A percentile compares a stretch with the other conserved stretches of the same genome.
Conservation (phyloP, 2,113 vertebrate genomes). For the Apeltes quadracus region DNA sequence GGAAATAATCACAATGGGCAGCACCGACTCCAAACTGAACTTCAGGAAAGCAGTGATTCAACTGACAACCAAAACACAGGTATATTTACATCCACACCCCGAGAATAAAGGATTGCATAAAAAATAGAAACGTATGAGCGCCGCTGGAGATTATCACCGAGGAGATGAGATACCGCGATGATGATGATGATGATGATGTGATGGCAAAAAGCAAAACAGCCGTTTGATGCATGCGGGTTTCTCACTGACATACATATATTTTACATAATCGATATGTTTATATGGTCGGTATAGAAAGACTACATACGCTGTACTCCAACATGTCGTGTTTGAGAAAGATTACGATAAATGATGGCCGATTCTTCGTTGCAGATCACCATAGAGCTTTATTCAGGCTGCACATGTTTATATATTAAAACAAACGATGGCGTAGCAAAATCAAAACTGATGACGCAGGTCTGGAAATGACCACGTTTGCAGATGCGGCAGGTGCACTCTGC, state of each 20-base stretch:
- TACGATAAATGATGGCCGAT: background rate
- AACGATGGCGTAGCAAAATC: constrained; percentile 46
- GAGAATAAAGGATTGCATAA: background rate
- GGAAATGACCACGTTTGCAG: constrained; percentile 46
- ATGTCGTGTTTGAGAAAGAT: constrained; percentile 10
- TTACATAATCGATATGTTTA: background rate
- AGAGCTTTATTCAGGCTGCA: background rate
- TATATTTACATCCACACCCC: constrained; percentile 14
- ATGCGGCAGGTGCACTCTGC: constrained; percentile 69
- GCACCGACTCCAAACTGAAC: constrained; percentile 94
- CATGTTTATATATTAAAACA: constrained; percentile 1
- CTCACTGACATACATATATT: background rate
- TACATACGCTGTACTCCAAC: background rate
- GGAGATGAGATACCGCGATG: constrained; percentile 32
- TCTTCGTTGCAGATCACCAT: constrained; percentile 1
- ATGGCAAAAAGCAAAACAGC: background rate
- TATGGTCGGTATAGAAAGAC: too few relatives aligned
- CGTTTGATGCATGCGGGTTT: background rate
- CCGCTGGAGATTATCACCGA: constrained; percentile 53
- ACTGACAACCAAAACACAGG: constrained; percentile 98
- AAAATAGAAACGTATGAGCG: constrained; percentile 18
- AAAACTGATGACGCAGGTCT: constrained; percentile 56
- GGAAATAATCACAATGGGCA: constrained; percentile 85
- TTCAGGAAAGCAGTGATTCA: constrained; percentile 99
- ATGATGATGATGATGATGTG: too few relatives aligned